These are phyloP conservation scores for Eptesicus fuscus DNA, from an alignment of 2,113 vertebrate species.

Conservation along the genomic window DNA sequence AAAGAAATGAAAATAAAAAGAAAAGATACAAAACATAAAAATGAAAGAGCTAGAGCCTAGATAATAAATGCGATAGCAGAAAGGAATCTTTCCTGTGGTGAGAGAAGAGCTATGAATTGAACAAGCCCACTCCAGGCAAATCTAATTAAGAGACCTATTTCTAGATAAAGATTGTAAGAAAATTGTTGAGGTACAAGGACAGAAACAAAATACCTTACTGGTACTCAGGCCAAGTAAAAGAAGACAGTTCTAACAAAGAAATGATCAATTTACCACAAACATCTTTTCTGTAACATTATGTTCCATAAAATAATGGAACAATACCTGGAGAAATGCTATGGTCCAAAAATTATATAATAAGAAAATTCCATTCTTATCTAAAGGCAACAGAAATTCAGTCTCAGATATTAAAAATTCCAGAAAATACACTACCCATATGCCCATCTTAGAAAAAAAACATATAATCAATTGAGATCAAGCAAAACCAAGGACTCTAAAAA, in stretches of 20 bases:
- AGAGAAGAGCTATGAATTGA: background rate
- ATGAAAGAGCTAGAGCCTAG: background rate
- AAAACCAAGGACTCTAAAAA: background rate
- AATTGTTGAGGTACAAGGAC: background rate
- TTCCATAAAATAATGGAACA: conserved; percentile 25
- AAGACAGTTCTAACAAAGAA: conserved; percentile 33
- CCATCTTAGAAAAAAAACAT: background rate
- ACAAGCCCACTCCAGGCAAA: background rate
- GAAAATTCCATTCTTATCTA: background rate
- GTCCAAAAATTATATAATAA: background rate
- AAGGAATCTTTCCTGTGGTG: background rate
- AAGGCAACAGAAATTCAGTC: background rate
- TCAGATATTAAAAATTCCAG: background rate
- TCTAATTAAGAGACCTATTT: conserved; percentile 38
- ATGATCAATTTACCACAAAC: background rate
- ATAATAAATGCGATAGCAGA: background rate
- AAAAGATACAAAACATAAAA: background rate
- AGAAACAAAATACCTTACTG: conserved; percentile 5
- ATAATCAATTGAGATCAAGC: background rate
- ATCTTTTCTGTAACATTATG: background rate
- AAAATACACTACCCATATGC: background rate
- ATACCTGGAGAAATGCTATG: background rate
- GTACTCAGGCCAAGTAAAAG: background rate
- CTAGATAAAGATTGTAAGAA: background rate
- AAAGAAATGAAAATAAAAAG: conserved; percentile 12